Conservation (phyloP, 2,888 invertebrate genomes). For the Hemaris fuciformis region DNA sequence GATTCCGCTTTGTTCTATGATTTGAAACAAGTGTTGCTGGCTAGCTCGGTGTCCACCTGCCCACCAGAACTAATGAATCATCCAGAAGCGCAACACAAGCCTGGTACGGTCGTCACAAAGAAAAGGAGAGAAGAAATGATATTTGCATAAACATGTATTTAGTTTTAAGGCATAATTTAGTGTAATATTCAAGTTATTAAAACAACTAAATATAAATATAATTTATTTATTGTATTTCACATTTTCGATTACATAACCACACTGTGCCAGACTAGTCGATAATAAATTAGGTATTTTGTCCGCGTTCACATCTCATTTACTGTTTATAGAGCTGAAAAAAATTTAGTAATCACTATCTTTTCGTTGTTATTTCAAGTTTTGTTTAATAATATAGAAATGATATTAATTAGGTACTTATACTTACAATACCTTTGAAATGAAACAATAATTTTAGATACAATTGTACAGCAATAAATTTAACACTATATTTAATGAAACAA, state of each 20-base stretch:
- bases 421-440: too few species aligned
- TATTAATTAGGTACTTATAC: too few species aligned
- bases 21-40: slow-evolving; percentile 93
- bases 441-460: too few species aligned
- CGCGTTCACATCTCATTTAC: background rate
- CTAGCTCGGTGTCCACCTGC: slow-evolving; percentile 96
- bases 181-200: background rate
- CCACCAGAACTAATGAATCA: slow-evolving; percentile 98
- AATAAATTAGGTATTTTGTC: slow-evolving; percentile 30
- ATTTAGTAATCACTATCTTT: background rate
- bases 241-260: slow-evolving; percentile 18
- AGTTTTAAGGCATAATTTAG: background rate
- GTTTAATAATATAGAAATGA: too few species aligned
- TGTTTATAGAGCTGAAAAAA: background rate
- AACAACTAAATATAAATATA: background rate
- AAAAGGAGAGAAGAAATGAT: slow-evolving; percentile 97
- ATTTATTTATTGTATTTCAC: slow-evolving; percentile 4
- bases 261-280: slow-evolving; percentile 36
- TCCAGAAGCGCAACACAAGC: slow-evolving; percentile 98
- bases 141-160: slow-evolving; percentile 83
- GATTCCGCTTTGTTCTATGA: slow-evolving; percentile 98
- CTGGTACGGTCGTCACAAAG: slow-evolving; percentile 96
- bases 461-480: too few species aligned
- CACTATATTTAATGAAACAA: background rate
- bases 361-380: background rate